Base-by-base conservation (phyloP, 2,113 vertebrate species). In the Saccopteryx leptura region DNA sequence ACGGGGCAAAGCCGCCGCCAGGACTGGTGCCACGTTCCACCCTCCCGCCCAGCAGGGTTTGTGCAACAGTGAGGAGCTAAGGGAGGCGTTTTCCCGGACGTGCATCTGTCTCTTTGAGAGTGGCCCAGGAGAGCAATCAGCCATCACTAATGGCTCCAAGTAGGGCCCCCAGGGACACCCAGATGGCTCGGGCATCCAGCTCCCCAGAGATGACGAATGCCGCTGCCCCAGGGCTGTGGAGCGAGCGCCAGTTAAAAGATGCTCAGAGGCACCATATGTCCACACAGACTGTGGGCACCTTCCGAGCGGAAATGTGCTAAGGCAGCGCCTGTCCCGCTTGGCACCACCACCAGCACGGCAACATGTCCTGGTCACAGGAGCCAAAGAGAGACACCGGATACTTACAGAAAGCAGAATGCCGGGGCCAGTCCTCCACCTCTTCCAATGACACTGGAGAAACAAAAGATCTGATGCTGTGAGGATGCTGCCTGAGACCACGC, bases 101-200 rank as follows among this genome's bases (percentile, higher is more conserved):
- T 79, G 52, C 71, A 94, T 85, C 85, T 93, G 74, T 96, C 80
- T 90, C 61, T 71, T 48, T 31, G 14, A 97, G 24, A 84, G 85
- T 63, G 54, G 90, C 39, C 63, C 84, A 31, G 23, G 84, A 91
- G 50, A 83, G 90, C 66, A 46, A 72, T 92, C 93, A 88, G 7
- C 90, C 78, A 88, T 97, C 92, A 96, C 95, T 95, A 95, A 97
- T 88, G 52, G 71, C 66, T 90, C 93, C 68, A 93, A 96, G 76
- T 9, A 78, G 56, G 28, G 52, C 11, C 88, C 31, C 72, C 56
- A 72, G 84, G 88, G 90, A 88, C 4, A 58, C 46, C 56, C 60
- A 93, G 66, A 58, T 31, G 92, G 50, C 56, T 80, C 71, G 88
- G 81, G 68, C 56, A 95, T 63, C 80, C 61, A 65, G 46, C 69